phyloP scores from a whole-genome alignment of 2,113 vertebrate species.

The Notarius lentiginosus region DNA sequence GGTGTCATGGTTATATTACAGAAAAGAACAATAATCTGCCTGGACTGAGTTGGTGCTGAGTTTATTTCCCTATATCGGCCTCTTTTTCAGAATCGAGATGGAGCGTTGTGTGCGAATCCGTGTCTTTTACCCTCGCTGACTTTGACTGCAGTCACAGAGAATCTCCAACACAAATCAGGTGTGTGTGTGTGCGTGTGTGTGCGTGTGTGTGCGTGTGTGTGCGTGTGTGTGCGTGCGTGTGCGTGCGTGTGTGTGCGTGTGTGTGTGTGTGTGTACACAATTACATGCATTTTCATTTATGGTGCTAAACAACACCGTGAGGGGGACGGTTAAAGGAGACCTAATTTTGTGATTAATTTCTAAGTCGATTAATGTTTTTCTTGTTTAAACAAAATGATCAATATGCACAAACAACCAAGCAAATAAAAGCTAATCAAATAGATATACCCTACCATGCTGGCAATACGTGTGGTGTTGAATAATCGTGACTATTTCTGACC shows the following conservation, averaged over 20 bases:
- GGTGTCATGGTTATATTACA: too few species aligned
- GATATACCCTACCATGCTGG: too few species aligned
- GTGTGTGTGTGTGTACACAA: not conserved
- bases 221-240: constrained; percentile 44
- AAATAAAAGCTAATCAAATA: too few species aligned
- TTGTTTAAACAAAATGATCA: too few species aligned
- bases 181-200: not conserved
- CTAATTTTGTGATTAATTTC: too few species aligned
- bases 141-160: constrained; percentile 55
- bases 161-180: constrained; percentile 67
- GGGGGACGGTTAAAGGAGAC: not conserved
- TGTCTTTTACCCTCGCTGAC: constrained; percentile 66
- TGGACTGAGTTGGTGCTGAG: not conserved
- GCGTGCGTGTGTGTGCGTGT: too few species aligned
- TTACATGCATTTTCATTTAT: not conserved
- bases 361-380: too few species aligned
- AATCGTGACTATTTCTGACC: too few species aligned
- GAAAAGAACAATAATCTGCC: not conserved
- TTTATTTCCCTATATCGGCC: not conserved
- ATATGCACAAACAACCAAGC: too few species aligned
- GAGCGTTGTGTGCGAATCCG: constrained; percentile 63
- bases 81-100: constrained; percentile 58
- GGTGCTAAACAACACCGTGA: not conserved
- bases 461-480: too few species aligned
- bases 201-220: not conserved